Evolutionary conservation across 2,113 vertebrate genomes (phyloP), one percentile per base, ranked within the genome.

Genomic region (Phyllostomus discolor): DNA sequence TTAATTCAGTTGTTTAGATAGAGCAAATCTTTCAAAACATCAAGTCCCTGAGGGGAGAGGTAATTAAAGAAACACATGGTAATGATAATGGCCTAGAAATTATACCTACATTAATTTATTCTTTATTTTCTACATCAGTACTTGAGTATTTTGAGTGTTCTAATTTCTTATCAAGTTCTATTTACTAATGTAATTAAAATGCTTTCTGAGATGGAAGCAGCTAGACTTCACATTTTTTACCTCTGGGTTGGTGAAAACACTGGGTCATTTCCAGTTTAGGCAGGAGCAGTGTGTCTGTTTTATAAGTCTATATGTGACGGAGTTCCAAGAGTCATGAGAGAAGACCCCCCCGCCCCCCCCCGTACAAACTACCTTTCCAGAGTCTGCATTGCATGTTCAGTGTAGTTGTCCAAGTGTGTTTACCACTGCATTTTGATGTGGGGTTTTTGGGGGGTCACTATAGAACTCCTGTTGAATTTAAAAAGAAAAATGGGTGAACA

Each of bases 51-150:
- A 92, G 69, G 81, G 78, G 10, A 83, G 94, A 97, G 50, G 26
- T 93, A 97, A 94, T 95, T 92, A 95, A 94, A 88, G 24, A 92
- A 75, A 94, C 84, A 87, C 76, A 90, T 86, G 93, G 76, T 95
- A 57, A 91, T 86, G 67, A 82, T 87, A 83, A 83, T 80, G 67
- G 31, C 28, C 22, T 86, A 75, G 50, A 95, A 94, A 75, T 96
- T 79, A 73, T 90, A 95, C 88, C 41, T 96, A 50, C 66, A 57
- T 90, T 96, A 92, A 96, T 93, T 95, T 90, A 93, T 95, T 95
- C 62, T 70, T 95, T 85, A 90, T 95, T 88, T 64, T 87, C 64
- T 79, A 43, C 0, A 88, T 28, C 2, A 91, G 62, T 96, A 80
- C 54, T 95, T 86, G 33, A 48, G 24, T 96, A 88, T 90, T 96